Percentiles rank a stretch among this genome's conserved stretches.
These are phyloP conservation scores for Muraenolepis orangiensis DNA, from an alignment of 2,797 vertebrate genomes.

Conservation along the genomic window DNA sequence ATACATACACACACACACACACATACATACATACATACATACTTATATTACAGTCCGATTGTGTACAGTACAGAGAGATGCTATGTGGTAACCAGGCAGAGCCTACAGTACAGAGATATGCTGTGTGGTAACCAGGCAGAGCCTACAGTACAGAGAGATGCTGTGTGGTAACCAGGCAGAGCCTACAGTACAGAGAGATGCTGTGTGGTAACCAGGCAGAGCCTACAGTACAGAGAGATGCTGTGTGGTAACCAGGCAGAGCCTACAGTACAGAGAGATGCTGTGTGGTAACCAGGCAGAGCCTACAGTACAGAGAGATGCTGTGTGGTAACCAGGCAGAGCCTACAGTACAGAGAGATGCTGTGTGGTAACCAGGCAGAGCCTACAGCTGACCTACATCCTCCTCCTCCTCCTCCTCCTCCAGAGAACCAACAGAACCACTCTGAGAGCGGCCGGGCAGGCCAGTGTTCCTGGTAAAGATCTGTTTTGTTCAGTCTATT, in stretches of 20 bases:
- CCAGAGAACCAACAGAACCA: constrained; percentile 53
- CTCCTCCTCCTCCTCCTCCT: constrained; percentile 45
- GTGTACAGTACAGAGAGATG: constrained; percentile 36
- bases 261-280: constrained; percentile 40
- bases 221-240: constrained; percentile 49
- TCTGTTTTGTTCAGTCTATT: constrained; percentile 18
- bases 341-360: constrained; percentile 40
- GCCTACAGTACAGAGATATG: no score
- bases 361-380: constrained; percentile 50
- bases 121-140: constrained; percentile 51
- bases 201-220: constrained; percentile 51
- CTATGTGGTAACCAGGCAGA: constrained; percentile 43
- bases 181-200: no score
- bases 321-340: constrained; percentile 42
- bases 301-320: constrained; percentile 40
- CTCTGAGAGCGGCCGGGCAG: constrained; percentile 46
- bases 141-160: no score
- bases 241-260: constrained; percentile 42
- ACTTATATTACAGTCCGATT: constrained; percentile 49
- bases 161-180: constrained; percentile 51
- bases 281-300: constrained; percentile 42
- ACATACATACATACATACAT: no score
- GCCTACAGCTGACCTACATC: constrained; percentile 44
- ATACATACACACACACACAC: not conserved
- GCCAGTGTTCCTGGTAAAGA: constrained; percentile 19